Conservation (phyloP, 2,113 vertebrate species). For the Dendrocopos noguchii region DNA sequence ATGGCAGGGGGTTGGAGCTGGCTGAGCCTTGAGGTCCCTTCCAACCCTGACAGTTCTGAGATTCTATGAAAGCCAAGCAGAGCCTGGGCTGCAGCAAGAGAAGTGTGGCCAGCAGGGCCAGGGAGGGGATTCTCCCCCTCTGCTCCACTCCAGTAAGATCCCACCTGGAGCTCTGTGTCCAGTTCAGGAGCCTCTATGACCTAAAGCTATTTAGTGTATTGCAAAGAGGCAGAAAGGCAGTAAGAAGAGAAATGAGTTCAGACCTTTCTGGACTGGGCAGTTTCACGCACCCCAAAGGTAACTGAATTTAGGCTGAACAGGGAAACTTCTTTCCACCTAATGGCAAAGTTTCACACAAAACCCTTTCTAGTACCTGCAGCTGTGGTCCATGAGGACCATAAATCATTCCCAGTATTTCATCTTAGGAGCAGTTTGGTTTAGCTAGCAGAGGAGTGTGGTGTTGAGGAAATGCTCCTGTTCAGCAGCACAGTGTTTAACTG, state of each 20-base stretch:
- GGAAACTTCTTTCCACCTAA: not conserved
- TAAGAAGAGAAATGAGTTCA: not conserved
- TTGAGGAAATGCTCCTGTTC: not conserved
- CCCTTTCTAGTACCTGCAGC: not conserved
- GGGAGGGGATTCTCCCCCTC: too few relatives aligned
- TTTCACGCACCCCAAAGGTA: not conserved
- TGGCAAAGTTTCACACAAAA: not conserved
- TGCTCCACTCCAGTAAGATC: too few relatives aligned
- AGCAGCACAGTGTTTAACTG: not conserved
- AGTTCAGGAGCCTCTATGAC: too few relatives aligned
- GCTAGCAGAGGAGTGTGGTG: not conserved
- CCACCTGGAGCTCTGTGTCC: too few relatives aligned
- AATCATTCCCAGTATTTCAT: not conserved
- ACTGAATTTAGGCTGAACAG: not conserved
- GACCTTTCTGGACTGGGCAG: not conserved
- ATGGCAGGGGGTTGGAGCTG: too few relatives aligned
- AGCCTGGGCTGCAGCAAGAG: too few relatives aligned
- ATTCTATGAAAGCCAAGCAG: too few relatives aligned
- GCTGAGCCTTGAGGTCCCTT: too few relatives aligned
- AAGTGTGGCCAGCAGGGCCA: too few relatives aligned
- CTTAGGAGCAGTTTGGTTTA: not conserved
- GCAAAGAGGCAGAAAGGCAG: not conserved
- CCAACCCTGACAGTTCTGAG: too few relatives aligned
- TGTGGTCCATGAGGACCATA: not conserved
- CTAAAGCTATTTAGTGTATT: not conserved